A percentile compares a stretch with the other conserved stretches of the same genome.
phyloP scores from a whole-genome alignment of 2,113 vertebrate genomes.

The Agelaius tricolor region DNA sequence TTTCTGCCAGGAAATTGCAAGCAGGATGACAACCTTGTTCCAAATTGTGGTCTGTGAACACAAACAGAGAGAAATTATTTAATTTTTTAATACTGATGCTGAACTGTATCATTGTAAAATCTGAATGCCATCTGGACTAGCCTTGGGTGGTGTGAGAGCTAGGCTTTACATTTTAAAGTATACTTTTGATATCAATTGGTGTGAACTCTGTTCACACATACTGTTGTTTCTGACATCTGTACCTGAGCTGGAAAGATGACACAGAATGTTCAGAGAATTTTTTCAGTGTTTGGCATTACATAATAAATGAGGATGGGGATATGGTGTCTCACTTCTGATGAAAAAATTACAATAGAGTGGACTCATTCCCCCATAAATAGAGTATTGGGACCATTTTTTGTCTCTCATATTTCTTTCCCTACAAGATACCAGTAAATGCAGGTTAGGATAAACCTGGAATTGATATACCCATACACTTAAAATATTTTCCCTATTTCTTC shows the following conservation, averaged over 20 bases:
- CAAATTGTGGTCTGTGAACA: not conserved
- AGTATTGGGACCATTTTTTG: not conserved
- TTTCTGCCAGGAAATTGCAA: not conserved
- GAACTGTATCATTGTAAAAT: not conserved
- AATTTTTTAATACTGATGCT: not conserved
- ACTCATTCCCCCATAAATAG: not conserved
- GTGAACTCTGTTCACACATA: not conserved
- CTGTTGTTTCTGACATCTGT: not conserved
- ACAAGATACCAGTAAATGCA: not conserved
- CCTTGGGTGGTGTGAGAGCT: not conserved
- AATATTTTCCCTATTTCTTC: not conserved
- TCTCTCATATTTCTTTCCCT: not conserved
- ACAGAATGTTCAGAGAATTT: not conserved
- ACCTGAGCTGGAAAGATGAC: not conserved
- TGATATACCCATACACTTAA: not conserved
- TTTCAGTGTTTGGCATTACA: not conserved
- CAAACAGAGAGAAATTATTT: not conserved
- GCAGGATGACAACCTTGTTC: not conserved
- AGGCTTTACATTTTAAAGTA: not conserved
- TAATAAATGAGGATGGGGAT: not conserved
- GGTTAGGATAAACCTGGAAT: not conserved
- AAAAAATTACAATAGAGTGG: not conserved
- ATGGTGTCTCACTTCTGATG: not conserved
- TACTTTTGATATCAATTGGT: not conserved
- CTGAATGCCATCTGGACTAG: not conserved